phyloP scores from a whole-genome alignment of 2,888 invertebrate species.

The Eledone cirrhosa region DNA sequence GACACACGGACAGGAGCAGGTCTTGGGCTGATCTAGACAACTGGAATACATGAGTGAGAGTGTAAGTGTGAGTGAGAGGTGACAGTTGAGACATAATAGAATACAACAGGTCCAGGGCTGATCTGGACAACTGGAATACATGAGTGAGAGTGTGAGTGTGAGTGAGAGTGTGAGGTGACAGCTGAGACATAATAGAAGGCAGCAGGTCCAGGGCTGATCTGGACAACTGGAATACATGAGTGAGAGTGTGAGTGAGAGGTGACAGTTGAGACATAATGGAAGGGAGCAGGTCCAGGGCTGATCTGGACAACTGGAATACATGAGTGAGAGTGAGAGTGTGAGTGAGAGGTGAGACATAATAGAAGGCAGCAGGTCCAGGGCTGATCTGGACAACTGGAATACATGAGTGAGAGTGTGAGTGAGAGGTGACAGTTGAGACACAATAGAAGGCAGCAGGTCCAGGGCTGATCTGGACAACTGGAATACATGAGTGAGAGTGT shows the following conservation, averaged over 20 bases:
- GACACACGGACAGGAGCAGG: constrained; percentile 86
- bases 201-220: constrained; percentile 91
- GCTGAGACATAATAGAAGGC: constrained; percentile 89
- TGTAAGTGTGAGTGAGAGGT: constrained; percentile 65
- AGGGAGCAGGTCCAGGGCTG: constrained; percentile 90
- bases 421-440: constrained; percentile 88
- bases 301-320: constrained; percentile 75
- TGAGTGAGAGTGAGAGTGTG: constrained; percentile 11
- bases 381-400: constrained; percentile 79
- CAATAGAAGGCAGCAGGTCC: constrained; percentile 87
- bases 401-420: not conserved
- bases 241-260: constrained; percentile 63
- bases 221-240: constrained; percentile 72
- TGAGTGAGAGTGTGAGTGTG: not conserved
- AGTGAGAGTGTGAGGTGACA: too few species aligned
- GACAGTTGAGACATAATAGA: constrained; percentile 90
- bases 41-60: constrained; percentile 49
- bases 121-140: constrained; percentile 75
- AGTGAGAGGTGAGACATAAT: constrained; percentile 85
- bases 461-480: constrained; percentile 86
- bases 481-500: constrained; percentile 28
- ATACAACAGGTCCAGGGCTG: constrained; percentile 90
- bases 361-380: constrained; percentile 89
- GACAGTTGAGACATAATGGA: constrained; percentile 90
- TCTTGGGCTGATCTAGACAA: constrained; percentile 91